Base-by-base conservation (phyloP, 2,113 vertebrate genomes). In the Halichoerus grypus region DNA sequence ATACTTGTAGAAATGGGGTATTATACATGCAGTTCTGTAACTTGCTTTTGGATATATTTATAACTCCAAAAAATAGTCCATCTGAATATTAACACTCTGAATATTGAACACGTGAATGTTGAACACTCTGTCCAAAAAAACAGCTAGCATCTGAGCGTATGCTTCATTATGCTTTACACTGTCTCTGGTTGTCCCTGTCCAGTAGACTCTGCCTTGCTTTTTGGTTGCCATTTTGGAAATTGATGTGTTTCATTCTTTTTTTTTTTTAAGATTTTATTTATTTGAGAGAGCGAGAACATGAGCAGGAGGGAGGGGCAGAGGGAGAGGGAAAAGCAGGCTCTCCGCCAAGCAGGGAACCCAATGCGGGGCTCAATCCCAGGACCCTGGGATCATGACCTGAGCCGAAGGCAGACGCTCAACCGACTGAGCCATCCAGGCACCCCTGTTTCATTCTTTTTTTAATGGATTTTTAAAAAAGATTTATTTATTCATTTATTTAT, bases 201-300 rank as follows among this genome's bases (percentile, higher is more conserved):
- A 28, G 31, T 71, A 46, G 26, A 72, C 4, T 49, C n/a, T 65
- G 53, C n/a, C 84, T 91, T 92, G 24, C 28, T 76, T 87, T 76
- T 96, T 85, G 71, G 69, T 88, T 92, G 77, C 87, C 67, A 15
- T 89, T 95, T 74, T 95, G 74, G 61, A 95, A 77, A 63, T 80
- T 61, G 49, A 57, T 51, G 72, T 42, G 13, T 77, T 86, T 89
- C 16, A 36, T 69, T 19, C 74, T 42, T 97, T 72, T 79, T 77
- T 85, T 26, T 74, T 74, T 91, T 94, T 91, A 33, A 67, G 6
- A n/a, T 1, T 74, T 76, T 76, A 46, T 49, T 49, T 76, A n/a
- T 69, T 49, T 76, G 42, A 76, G 46, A 46, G 46, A 46, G 46
- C 46, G 7, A 46, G 46, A 46, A 46, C 7, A 46, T 46, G 46